Evolutionary conservation across 2,888 invertebrate species (phyloP), one percentile per base, ranked within the genome.

Genomic region (Hoplodrina blanda): DNA sequence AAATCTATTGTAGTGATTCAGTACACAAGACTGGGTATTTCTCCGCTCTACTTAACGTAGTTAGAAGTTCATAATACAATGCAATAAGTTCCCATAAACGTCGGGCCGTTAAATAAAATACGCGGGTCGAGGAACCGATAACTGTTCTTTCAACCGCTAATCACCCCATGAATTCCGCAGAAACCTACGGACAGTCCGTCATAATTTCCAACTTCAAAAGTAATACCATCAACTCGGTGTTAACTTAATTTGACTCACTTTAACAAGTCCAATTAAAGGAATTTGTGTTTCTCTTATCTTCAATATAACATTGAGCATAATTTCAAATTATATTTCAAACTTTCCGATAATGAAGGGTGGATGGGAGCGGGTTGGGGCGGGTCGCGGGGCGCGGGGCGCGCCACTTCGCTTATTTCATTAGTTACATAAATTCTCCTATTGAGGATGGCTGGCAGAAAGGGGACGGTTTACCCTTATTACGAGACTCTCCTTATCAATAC

Each of bases 241-340:
- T 96, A 96, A 96, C 95, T 96, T 96, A 95, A 96, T 96, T 96
- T 95, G 95, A 95, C 95, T 95, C 95, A 96, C 95, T 96, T 95
- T 96, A 96, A 95, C 96, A 96, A 96, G 95, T 95, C 96, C 96
- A 96, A 96, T 96, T 96, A 96, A 96, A 96, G 96, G 95, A 96
- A 96, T 96, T 96, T 96, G 96, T 96, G 95, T 96, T 96, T 95
- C 96, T 95, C 95, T 96, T 96, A 96, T 96, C 96, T 96, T 95
- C 96, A 95, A 95, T 96, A 95, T 96, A 96, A 96, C 95, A 95
- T 96, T 95, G 96, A 95, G 95, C 96, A 96, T 96, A 96, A 96
- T 96, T 96, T 96, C 96, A 96, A 96, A 96, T 96, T 96, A 96
- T 96, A 96, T 96, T 96, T 96, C 95, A 96, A 96, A 96, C 95